Evolutionary conservation across 2,113 vertebrate genomes (phyloP).

Genomic region (Oncorhynchus kisutch): DNA sequence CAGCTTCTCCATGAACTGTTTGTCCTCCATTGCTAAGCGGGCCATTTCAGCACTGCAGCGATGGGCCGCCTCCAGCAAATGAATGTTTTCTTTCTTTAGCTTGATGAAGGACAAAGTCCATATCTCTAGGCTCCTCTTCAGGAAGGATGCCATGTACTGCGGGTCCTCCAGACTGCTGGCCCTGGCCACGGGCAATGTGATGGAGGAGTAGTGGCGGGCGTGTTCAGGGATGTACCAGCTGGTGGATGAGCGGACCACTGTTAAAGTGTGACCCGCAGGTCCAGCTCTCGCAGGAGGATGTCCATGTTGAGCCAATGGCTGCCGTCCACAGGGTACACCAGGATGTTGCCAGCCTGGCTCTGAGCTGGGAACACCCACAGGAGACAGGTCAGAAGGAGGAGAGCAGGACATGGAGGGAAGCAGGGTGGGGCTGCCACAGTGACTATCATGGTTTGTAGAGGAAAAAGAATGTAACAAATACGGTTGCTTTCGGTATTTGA

Average conservation of each 20-base stretch:
- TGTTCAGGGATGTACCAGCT: conserved; percentile 44
- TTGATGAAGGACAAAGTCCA: conserved; percentile 35
- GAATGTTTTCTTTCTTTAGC: conserved; percentile 30
- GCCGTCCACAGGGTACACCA: conserved; percentile 54
- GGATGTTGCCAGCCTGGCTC: conserved; percentile 34
- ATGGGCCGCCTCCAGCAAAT: conserved; percentile 34
- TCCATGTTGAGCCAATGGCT: conserved; percentile 60
- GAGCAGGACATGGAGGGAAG: too few species aligned
- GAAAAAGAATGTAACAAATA: neutral
- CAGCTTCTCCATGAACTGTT: conserved; percentile 30
- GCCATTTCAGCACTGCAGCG: conserved; percentile 35
- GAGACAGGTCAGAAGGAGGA: conserved; percentile 22
- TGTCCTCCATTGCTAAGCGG: conserved; percentile 35
- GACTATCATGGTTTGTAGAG: conserved; percentile 6
- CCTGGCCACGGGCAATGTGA: conserved; percentile 21
- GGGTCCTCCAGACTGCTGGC: conserved; percentile 42
- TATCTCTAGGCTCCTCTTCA: conserved; percentile 40
- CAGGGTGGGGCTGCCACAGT: neutral
- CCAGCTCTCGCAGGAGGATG: conserved; percentile 42
- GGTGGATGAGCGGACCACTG: conserved; percentile 43
- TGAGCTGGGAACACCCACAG: conserved; percentile 13
- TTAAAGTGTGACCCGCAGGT: conserved; percentile 42
- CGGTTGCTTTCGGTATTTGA: too few species aligned
- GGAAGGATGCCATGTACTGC: conserved; percentile 32
- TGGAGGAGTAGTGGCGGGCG: conserved; percentile 33